Evolutionary conservation across 2,888 invertebrate species (phyloP).

Genomic region (Agapostemon virescens): DNA sequence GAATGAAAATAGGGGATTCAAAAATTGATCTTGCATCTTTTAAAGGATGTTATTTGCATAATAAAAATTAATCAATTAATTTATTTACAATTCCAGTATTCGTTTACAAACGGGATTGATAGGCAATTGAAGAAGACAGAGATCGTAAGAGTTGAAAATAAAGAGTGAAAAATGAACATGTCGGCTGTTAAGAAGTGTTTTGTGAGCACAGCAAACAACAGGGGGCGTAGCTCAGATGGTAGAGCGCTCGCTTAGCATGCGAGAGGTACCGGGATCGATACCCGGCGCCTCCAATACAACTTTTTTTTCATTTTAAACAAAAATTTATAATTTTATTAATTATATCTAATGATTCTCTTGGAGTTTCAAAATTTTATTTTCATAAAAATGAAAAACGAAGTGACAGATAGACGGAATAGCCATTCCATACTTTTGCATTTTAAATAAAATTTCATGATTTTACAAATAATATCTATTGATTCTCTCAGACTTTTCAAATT

Average conservation of each 20-base stretch:
- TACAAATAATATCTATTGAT: no score
- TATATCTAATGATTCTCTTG: neutral
- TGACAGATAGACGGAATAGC: no score
- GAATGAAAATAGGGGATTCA: neutral
- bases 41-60: neutral
- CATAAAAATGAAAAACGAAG: neutral
- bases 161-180: neutral
- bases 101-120: neutral
- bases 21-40: neutral
- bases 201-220: neutral
- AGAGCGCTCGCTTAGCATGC: constrained; percentile 80
- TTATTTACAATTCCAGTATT: neutral
- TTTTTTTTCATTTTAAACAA: neutral
- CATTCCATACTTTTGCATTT: no score
- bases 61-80: neutral
- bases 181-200: no score
- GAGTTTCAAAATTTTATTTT: neutral
- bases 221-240: constrained; percentile 79
- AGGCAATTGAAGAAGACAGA: neutral
- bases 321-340: neutral
- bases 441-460: neutral
- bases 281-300: constrained; percentile 75
- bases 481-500: neutral
- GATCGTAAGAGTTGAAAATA: neutral
- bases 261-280: constrained; percentile 79